Evolutionary conservation across 2,888 invertebrate genomes (phyloP).

Genomic region (Vanessa cardui): DNA sequence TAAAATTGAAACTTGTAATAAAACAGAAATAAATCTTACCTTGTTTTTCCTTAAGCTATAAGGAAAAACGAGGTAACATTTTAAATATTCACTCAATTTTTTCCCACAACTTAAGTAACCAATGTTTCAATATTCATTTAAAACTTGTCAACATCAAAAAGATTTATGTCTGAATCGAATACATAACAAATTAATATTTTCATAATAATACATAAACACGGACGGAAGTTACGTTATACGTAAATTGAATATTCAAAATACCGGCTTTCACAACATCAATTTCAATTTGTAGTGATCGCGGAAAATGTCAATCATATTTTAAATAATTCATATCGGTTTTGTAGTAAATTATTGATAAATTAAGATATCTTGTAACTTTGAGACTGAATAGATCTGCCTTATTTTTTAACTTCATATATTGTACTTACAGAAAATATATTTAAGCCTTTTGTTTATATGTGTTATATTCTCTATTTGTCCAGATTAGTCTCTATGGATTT

Average conservation of each 20-base stretch:
- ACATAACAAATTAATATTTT: neutral
- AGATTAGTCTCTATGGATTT: too few relatives aligned
- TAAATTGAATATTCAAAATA: slow-evolving; percentile 26
- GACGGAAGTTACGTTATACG: slow-evolving; percentile 14
- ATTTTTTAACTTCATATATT: too few relatives aligned
- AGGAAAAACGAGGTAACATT: too few relatives aligned
- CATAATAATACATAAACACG: slow-evolving; percentile 12
- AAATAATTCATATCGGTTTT: slow-evolving; percentile 17
- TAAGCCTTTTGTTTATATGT: too few relatives aligned
- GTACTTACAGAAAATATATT: too few relatives aligned
- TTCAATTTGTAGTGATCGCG: slow-evolving; percentile 27
- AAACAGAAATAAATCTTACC: too few relatives aligned
- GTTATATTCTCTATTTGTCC: too few relatives aligned
- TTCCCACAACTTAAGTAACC: too few relatives aligned
- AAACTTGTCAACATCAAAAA: slow-evolving; percentile 3
- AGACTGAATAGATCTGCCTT: neutral
- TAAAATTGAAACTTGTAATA: too few relatives aligned
- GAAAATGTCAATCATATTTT: slow-evolving; percentile 22
- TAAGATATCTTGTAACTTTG: too few relatives aligned
- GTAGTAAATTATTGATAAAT: neutral
- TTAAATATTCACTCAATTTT: too few relatives aligned
- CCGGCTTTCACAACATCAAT: slow-evolving; percentile 22
- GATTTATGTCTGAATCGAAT: slow-evolving; percentile 5
- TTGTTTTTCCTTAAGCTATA: too few relatives aligned
- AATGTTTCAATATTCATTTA: neutral